phyloP scores from a whole-genome alignment of 1,140 invertebrate species.

The Drosophila biarmipes region DNA sequence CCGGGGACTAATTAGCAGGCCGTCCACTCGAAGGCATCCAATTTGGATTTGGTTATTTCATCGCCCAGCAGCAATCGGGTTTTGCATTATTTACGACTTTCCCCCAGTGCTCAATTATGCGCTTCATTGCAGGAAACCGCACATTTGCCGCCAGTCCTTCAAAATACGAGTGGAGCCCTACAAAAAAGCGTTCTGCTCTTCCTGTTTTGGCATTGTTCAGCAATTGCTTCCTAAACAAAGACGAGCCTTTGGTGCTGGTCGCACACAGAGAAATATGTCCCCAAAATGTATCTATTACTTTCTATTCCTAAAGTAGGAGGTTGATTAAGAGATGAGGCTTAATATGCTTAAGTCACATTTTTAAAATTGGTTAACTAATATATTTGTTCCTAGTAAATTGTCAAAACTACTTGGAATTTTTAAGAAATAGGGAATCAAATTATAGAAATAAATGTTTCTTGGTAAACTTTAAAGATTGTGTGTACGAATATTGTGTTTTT shows the following conservation, averaged over 20 bases:
- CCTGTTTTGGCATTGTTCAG: constrained; percentile 38
- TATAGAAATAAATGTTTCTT: too few relatives aligned
- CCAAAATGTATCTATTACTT: background rate
- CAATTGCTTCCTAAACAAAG: constrained; percentile 32
- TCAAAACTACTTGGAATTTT: too few relatives aligned
- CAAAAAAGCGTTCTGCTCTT: constrained; percentile 34
- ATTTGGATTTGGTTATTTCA: constrained; percentile 47
- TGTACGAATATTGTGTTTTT: too few relatives aligned
- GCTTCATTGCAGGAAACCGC: constrained; percentile 56
- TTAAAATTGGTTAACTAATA: background rate
- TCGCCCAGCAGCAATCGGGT: constrained; percentile 35
- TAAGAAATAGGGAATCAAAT: too few relatives aligned
- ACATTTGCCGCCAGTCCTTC: constrained; percentile 65
- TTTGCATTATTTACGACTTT: constrained; percentile 74
- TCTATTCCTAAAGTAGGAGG: background rate
- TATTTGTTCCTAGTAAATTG: background rate
- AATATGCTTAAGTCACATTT: too few relatives aligned
- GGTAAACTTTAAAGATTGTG: too few relatives aligned
- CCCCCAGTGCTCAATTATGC: constrained; percentile 66
- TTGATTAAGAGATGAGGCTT: background rate
- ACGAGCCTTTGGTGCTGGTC: background rate
- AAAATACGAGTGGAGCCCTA: constrained; percentile 25
- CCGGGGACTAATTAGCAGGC: constrained; percentile 52
- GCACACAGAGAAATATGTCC: background rate
- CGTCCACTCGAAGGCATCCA: constrained; percentile 38